Evolutionary conservation across 2,888 invertebrate species (phyloP).

Genomic region (Ectemnius lituratus): DNA sequence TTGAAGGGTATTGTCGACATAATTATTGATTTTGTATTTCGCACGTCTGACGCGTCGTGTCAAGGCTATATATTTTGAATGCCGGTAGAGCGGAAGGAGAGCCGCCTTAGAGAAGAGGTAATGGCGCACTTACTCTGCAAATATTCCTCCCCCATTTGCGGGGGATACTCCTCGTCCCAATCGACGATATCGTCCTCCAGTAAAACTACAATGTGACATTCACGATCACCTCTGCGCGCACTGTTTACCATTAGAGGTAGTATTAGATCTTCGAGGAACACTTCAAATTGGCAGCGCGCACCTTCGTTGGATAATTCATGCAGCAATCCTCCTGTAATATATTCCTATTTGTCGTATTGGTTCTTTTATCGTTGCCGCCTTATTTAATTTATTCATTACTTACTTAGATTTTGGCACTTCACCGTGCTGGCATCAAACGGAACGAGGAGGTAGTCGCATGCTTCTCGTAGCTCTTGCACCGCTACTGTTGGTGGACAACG

Average conservation of each 20-base stretch:
- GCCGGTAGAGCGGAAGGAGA: slow-evolving; percentile 13
- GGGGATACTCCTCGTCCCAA: slow-evolving; percentile 99
- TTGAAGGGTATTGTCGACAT: slow-evolving; percentile 24
- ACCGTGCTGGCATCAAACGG: slow-evolving; percentile 98
- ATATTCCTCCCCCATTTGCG: slow-evolving; percentile 99
- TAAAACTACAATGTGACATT: slow-evolving; percentile 97
- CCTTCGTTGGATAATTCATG: slow-evolving; percentile 99
- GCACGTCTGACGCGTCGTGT: slow-evolving; percentile 12
- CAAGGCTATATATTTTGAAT: slow-evolving; percentile 25
- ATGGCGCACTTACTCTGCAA: slow-evolving; percentile 88
- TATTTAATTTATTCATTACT: slow-evolving; percentile 78
- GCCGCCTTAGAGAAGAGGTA: slow-evolving; percentile 3
- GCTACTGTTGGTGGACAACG: slow-evolving; percentile 97
- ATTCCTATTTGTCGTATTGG: slow-evolving; percentile 52
- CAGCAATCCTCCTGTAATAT: slow-evolving; percentile 87
- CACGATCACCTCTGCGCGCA: slow-evolving; percentile 96
- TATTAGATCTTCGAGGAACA: slow-evolving; percentile 96
- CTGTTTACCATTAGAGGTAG: slow-evolving; percentile 97
- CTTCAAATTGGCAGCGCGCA: slow-evolving; percentile 97
- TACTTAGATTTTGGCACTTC: slow-evolving; percentile 96
- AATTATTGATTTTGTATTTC: slow-evolving; percentile 48
- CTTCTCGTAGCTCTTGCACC: slow-evolving; percentile 97
- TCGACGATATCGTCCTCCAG: slow-evolving; percentile 97
- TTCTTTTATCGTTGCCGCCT: neutral
- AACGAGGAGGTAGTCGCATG: slow-evolving; percentile 98